Base-by-base conservation (phyloP, 2,797 vertebrate genomes). In the Rhodeus uyekii region DNA sequence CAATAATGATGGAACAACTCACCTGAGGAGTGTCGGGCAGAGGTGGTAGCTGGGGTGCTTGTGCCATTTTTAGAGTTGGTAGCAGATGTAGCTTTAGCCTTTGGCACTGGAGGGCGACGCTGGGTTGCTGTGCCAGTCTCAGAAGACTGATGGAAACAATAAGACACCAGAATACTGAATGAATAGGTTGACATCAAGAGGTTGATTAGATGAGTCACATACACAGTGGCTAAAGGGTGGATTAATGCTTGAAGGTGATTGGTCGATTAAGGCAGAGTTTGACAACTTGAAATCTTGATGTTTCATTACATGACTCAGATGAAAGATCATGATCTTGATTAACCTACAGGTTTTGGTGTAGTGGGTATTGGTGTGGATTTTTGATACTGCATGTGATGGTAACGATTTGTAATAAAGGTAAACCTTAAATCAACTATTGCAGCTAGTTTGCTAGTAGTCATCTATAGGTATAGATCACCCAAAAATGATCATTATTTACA, bases 71-170 rank as follows among this genome's bases (percentile, higher is more conserved):
- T 96, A 10, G 92, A 12, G 60, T 88, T 93, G 3, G 92, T 69
- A 9, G 92, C 48, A 4, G 89, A 48, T 0, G 92, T 64, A 0
- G 92, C 84, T 0, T 89, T 87, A 19, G 93, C 78, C 90, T 96
- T 98, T 50, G 95, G 89, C 6, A 92, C 93, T 0, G 95, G 90
- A 68, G 93, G 90, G 46, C 92, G 93, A 90, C 96, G 97, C 67
- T 97, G 96, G 19, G 89, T 34, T 58, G 81, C 69, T 8, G 89
- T 80, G 27, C 88, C 88, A 61, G 91, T 92, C 87, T 94, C 93
- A 77, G 92, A 88, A 85, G 90, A 92, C 94, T 95, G 83, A 50
- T 27, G 36, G 46, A 64, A 69, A 48, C 27, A 77, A 44, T 14
- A 38, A 29, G 53, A 48, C 24, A 14, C 65, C 42, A 22, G 34